Base-by-base conservation (phyloP, 2,113 vertebrate species). In the Cichladusa arquata region DNA sequence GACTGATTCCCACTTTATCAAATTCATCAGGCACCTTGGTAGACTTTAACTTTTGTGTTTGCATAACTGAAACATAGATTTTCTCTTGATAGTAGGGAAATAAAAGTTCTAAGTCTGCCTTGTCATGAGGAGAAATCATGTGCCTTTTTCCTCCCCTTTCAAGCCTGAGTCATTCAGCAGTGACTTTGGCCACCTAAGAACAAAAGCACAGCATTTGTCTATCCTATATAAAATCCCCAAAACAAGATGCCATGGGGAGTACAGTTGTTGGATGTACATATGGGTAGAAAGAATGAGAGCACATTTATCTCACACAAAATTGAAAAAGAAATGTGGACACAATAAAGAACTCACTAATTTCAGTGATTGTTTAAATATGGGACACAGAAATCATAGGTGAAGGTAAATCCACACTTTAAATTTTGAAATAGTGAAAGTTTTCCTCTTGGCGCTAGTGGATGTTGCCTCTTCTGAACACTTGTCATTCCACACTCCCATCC, bases 401-500 rank as follows among this genome's bases (percentile, higher is more conserved):
- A 38, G 23, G 11, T n/a, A 80, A 92, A 60, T 36, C 38, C 24
- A 6, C 12, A 20, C 7, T 34, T 69, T 36, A 61, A 64, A n/a
- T 64, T 36, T 9, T 73, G 36, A 77, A 56, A 3, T 19, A 70
- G 15, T 29, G 14, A 6, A 76, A 58, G 3, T 28, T 76, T 88
- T 84, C 58, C 17, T 57, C 33, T 17, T 50, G 3, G 28, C 12
- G 3, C 47, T 29, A 20, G 19, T 20, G 9, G 31, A 23, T 54
- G 4, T 12, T 96, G 22, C 20, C 13, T 76, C 16, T 48, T 93
- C 25, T 36, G 54, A 73, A 23, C 17, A 20, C 34, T 61, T 57
- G 19, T n/a, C 44, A 60, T 53, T 74, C 29, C 26, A 33, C 0
- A 0, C 23, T 71, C 48, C 38, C 14, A 9, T 51, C 5, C 10